Percentiles rank a stretch among this genome's conserved stretches.
phyloP scores from a whole-genome alignment of 2,888 invertebrate species.

The Scaptomyza caliginosa region DNA sequence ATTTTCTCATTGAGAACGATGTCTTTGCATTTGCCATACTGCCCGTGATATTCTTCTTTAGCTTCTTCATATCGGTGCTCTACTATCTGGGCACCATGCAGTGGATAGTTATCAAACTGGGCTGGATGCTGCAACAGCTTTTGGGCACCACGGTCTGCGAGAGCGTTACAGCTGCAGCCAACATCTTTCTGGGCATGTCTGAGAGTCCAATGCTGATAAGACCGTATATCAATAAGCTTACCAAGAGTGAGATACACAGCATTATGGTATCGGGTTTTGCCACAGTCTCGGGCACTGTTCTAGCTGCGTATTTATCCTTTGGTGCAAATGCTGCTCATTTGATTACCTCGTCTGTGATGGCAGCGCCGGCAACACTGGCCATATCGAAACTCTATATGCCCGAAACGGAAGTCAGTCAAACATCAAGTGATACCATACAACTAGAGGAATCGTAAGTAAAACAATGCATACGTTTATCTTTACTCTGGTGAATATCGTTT shows the following conservation, averaged over 20 bases:
- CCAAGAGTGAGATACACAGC: constrained; percentile 95
- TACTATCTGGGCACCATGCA: constrained; percentile 96
- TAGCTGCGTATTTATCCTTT: constrained; percentile 96
- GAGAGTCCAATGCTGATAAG: constrained; percentile 95
- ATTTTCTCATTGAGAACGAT: constrained; percentile 86
- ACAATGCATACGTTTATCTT: background rate
- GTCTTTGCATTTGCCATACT: constrained; percentile 96
- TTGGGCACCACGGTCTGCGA: constrained; percentile 97
- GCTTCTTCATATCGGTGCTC: constrained; percentile 94
- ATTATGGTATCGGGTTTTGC: constrained; percentile 98
- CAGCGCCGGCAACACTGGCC: constrained; percentile 96
- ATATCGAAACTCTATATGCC: constrained; percentile 96
- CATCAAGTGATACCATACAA: constrained; percentile 90
- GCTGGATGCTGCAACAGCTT: constrained; percentile 89
- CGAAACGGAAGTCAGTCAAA: constrained; percentile 92
- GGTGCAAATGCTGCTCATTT: constrained; percentile 95
- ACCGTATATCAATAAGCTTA: constrained; percentile 92
- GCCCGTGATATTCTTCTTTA: constrained; percentile 97
- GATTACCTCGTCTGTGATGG: constrained; percentile 97
- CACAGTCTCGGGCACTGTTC: constrained; percentile 96
- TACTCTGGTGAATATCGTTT: background rate
- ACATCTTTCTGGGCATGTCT: constrained; percentile 96
- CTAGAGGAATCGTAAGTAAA: constrained; percentile 87
- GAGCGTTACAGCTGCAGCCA: constrained; percentile 95
- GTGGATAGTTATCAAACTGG: constrained; percentile 91